These are phyloP conservation scores for Pammene fasciana DNA, from an alignment of 2,888 invertebrate species.

Conservation along the genomic window DNA sequence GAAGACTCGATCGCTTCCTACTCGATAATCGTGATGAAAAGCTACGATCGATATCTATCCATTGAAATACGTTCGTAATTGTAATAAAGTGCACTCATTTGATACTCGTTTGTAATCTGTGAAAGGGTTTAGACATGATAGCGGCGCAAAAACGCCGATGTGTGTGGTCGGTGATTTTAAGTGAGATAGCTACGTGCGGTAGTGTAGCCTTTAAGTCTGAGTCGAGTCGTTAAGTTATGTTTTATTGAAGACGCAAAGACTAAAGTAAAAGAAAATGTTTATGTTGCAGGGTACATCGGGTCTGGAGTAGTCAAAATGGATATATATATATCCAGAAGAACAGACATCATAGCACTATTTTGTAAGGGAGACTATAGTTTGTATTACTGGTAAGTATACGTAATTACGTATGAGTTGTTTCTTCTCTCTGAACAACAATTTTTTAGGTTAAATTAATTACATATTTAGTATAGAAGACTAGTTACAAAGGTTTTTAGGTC, in stretches of 20 bases:
- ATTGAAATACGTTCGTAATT: constrained; percentile 73
- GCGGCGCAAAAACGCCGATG: constrained; percentile 60
- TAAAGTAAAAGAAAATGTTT: background rate
- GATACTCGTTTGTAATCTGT: constrained; percentile 42
- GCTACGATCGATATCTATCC: constrained; percentile 73
- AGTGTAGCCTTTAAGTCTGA: constrained; percentile 11
- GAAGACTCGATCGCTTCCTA: constrained; percentile 76
- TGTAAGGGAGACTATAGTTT: no score
- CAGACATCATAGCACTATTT: no score
- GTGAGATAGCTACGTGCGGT: constrained; percentile 40
- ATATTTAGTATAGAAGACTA: no score
- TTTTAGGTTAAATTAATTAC: no score
- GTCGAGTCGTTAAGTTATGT: constrained; percentile 38
- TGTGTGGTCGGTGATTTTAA: constrained; percentile 61
- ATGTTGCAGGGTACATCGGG: background rate
- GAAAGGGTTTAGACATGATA: constrained; percentile 50
- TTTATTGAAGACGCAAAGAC: constrained; percentile 27
- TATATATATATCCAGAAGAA: no score
- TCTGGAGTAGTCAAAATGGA: no score
- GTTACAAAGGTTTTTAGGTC: no score
- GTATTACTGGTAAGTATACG: no score
- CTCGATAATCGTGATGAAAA: constrained; percentile 76
- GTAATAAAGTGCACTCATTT: constrained; percentile 55
- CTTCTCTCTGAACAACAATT: no score
- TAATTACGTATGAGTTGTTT: no score